Evolutionary conservation across 2,113 vertebrate species (phyloP).

Genomic region (Nothocercus julius): DNA sequence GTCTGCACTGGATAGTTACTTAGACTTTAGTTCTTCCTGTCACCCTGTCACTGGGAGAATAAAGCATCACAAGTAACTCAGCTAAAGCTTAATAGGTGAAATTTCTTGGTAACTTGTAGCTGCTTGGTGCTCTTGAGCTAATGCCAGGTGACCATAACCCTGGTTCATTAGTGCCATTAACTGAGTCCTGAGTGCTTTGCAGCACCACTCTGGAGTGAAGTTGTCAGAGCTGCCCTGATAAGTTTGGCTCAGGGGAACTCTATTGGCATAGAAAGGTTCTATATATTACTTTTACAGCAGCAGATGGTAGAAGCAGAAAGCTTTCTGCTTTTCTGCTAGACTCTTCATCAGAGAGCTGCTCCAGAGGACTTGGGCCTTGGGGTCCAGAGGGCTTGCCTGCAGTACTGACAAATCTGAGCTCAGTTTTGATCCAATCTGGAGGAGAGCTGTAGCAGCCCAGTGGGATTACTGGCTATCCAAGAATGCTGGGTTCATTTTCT

Average conservation of each 20-base stretch:
- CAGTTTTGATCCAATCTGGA: background rate
- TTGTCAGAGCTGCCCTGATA: background rate
- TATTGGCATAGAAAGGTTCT: background rate
- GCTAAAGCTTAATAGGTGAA: background rate
- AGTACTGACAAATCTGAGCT: background rate
- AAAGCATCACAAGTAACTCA: background rate
- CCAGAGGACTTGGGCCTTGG: background rate
- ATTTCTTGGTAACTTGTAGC: background rate
- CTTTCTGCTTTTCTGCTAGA: background rate
- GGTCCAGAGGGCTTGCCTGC: background rate
- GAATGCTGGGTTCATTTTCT: background rate
- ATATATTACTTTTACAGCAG: background rate
- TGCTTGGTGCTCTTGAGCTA: background rate
- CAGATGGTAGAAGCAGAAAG: background rate
- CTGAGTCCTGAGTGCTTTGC: background rate
- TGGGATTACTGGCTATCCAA: background rate
- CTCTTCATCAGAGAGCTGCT: background rate
- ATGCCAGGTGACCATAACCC: background rate
- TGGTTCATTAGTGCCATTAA: background rate
- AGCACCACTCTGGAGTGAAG: background rate
- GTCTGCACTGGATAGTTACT: background rate
- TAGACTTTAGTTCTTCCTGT: background rate
- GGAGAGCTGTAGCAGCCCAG: rapidly evolving
- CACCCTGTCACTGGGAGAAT: background rate
- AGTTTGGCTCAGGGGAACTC: background rate